Evolutionary conservation across 2,113 vertebrate species (phyloP), one percentile per base, ranked within the genome.

Genomic region (Sapajus apella): DNA sequence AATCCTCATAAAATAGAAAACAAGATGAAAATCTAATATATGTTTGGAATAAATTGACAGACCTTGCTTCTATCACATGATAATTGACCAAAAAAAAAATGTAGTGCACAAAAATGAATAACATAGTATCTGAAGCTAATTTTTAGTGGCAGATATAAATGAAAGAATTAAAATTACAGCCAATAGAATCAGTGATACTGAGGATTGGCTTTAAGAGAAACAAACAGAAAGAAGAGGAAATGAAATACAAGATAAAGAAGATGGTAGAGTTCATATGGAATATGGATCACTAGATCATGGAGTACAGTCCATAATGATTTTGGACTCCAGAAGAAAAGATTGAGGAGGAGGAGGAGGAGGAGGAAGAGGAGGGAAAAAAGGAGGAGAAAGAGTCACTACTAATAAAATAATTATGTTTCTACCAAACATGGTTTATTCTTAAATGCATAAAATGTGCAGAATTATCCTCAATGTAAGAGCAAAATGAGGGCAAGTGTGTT

Each of bases 321-420:
- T 72, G 11, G 8, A 45, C 7, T 68, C 56, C 5, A 81, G 35
- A 91, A 73, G 14, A 84, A 90, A 43, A 86, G 40, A 52, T 2
- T 16, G 14, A 58, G 7, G 58, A 21, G 50, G n/a, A 37, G 20
- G 64, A 47, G 35, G 4, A 17, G 14, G 21, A 61, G 43, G 6
- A 45, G 45, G 8, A 45, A 8, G 4, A 77, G 21, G 17, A 30
- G 32, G 8, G 35, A 45, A 13, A 68, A 10, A 10, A 64, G 30
- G 2, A 13, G 2, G 8, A 35, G 5, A 8, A 11, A 1, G 35
- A 20, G 4, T 4, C 0, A 12, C 4, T 52, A 14, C 18, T 9
- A 45, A 90, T 27, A 87, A 81, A 80, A 14, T 21, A 23, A 80
- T 16, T 17, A 43, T 58, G 3, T 25, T 1, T 76, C 9, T 20